Evolutionary conservation across 2,113 vertebrate species (phyloP), one percentile per base, ranked within the genome.

Genomic region (Camelus dromedarius): DNA sequence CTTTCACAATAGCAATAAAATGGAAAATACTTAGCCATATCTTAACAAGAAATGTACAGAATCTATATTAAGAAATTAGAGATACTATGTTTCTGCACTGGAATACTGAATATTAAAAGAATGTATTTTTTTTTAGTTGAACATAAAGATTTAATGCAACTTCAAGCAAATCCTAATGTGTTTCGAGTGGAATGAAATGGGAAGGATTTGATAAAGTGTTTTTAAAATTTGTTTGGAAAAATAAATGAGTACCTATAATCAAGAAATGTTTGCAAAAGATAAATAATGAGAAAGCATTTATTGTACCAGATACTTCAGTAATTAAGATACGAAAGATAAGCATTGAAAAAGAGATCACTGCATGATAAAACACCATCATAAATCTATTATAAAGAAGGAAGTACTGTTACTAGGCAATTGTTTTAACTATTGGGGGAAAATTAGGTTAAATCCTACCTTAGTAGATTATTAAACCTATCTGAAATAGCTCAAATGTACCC

Each of bases 221-320:
- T 92, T 42, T 87, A 75, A 72, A 91, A 64, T 85, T 88, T 95
- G 50, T 95, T 94, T 89, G 64, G 35, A 96, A 95, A 46, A 87
- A 67, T 67, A 93, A 95, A 92, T 91, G 30, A 46, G 15, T 67
- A 48, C 35, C 5, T 46, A 54, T 16, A 76, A 50, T 18, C 22
- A 92, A 84, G 77, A 89, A 48, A 70, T 80, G 70, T 95, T 80
- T 95, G 9, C 66, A 90, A 79, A 84, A 93, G 11, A 86, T 32
- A 93, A 92, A 85, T 67, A 81, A 93, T 69, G 14, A 92, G 58
- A 88, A 95, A 20, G 16, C 35, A 96, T 48, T 93, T 89, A 86
- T 62, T 83, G 8, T 87, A 38, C 32, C 58, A 73, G 11, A 56
- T 89, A 90, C 16, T 75, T 89, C 80, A 80, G 28, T 94, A 86